Base-by-base conservation (phyloP, 1,140 invertebrate genomes). In the Lepeophtheirus salmonis region DNA sequence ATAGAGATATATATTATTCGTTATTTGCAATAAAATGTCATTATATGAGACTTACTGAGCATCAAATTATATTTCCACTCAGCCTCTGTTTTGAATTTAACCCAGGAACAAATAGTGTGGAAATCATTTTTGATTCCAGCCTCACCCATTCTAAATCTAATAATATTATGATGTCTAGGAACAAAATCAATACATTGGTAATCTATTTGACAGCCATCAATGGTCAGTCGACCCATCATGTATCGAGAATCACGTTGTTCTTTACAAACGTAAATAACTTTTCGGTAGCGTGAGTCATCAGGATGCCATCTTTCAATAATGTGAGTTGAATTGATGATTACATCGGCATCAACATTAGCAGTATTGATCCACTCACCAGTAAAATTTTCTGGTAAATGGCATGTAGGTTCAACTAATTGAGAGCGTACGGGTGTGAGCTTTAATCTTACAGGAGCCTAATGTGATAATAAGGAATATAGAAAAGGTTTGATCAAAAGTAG, bases 151-250 rank as follows among this genome's bases (percentile, higher is more conserved):
- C 92, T 79, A 70, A 87, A 97, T 66, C 87, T 78, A 62, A 97
- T 95, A 64, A 97, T 79, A 70, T 95, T 96, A 67, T 96, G 90
- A 76, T 97, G 91, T 63, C 87, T 78, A 0, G 89, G 86, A 12
- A 96, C 80, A 70, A 97, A 94, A 69, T 97, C 89, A 67, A 94
- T 95, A 68, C 94, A 97, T 6, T 96, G 81, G 68, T 87, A 97
- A 79, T 97, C 92, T 67, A 94, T 91, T 74, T 97, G 91, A 73
- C 86, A 97, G 75, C 89, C 91, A 74, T 96, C 91, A 0, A 96
- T 89, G 3, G 89, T 92, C 4, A 96, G 78, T 63, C 89, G 76
- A 6, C 91, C 88, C 87, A 97, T 92, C 81, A 97, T 89, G 41
- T 88, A 82, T 64, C 90, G 76, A 22, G 81, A 81, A 65, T 86